These are phyloP conservation scores for Dipodomys stephensi DNA, from an alignment of 2,113 vertebrate genomes.

Conservation along the genomic window DNA sequence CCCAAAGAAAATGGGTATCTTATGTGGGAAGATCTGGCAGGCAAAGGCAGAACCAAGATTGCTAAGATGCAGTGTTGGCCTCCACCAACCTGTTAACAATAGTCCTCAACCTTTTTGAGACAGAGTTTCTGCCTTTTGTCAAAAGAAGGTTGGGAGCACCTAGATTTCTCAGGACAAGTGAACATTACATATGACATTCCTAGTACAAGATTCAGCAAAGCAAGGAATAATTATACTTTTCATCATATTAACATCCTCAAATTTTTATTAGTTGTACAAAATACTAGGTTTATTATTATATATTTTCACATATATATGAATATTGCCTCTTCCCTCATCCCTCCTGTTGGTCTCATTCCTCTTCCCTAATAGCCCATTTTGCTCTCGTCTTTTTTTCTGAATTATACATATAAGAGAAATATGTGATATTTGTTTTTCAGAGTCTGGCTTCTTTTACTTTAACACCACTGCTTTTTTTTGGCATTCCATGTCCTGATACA, in stretches of 20 bases:
- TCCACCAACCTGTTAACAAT: neutral
- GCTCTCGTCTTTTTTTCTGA: neutral
- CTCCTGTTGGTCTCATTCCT: neutral
- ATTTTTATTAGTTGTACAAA: neutral
- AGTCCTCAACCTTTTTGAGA: neutral
- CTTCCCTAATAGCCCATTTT: neutral
- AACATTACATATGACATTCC: neutral
- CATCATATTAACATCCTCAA: neutral
- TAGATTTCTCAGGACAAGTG: neutral
- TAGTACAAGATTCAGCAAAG: neutral
- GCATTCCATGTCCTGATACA: neutral
- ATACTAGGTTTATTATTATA: neutral
- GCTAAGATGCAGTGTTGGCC: neutral
- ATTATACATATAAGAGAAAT: neutral
- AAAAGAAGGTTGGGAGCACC: neutral
- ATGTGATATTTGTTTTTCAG: neutral
- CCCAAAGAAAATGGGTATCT: neutral
- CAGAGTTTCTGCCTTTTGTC: neutral
- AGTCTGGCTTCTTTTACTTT: neutral
- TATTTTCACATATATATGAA: neutral
- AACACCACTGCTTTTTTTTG: neutral
- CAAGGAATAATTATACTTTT: neutral
- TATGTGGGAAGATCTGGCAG: neutral
- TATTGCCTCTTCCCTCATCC: neutral
- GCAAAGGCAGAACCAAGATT: neutral